Percentiles rank a stretch among this genome's conserved stretches.
phyloP scores from a whole-genome alignment of 1,140 invertebrate species.

The Drosophila bipectinata region DNA sequence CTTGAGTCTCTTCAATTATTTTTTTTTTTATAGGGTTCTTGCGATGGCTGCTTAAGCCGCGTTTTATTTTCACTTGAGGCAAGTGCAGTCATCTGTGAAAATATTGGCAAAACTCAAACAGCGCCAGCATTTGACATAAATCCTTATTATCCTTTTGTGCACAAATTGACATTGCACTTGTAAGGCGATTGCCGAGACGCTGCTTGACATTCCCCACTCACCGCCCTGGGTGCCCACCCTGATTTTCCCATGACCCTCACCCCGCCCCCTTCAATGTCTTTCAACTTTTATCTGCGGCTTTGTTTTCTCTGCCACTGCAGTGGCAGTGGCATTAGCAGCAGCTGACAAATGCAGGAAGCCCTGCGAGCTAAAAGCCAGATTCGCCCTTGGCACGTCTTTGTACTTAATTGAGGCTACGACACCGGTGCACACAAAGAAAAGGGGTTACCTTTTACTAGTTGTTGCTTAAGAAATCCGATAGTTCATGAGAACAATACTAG shows the following conservation, averaged over 20 bases:
- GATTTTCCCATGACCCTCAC: neutral
- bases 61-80: constrained; percentile 57
- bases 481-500: too few relatives aligned
- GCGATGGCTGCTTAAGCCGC: constrained; percentile 41
- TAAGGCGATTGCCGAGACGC: constrained; percentile 69
- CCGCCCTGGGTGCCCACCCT: neutral
- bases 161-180: constrained; percentile 78
- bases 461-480: too few relatives aligned
- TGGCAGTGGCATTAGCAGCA: constrained; percentile 46
- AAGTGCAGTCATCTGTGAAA: constrained; percentile 71
- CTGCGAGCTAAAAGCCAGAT: constrained; percentile 21
- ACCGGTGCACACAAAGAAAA: constrained; percentile 14
- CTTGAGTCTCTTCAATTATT: constrained; percentile 1
- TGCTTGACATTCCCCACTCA: constrained; percentile 29
- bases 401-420: constrained; percentile 42
- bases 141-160: constrained; percentile 76
- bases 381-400: constrained; percentile 37
- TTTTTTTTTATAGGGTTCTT: constrained; percentile 19
- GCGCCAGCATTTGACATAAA: constrained; percentile 73
- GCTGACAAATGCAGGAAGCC: constrained; percentile 43
- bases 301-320: constrained; percentile 48
- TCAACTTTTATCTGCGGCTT: constrained; percentile 49
- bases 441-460: neutral
- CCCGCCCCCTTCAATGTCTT: constrained; percentile 13
- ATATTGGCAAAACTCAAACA: constrained; percentile 75